Percentiles rank a stretch among this genome's conserved stretches.
Conservation (phyloP, 2,888 invertebrate species). For the Gari tellinella region DNA sequence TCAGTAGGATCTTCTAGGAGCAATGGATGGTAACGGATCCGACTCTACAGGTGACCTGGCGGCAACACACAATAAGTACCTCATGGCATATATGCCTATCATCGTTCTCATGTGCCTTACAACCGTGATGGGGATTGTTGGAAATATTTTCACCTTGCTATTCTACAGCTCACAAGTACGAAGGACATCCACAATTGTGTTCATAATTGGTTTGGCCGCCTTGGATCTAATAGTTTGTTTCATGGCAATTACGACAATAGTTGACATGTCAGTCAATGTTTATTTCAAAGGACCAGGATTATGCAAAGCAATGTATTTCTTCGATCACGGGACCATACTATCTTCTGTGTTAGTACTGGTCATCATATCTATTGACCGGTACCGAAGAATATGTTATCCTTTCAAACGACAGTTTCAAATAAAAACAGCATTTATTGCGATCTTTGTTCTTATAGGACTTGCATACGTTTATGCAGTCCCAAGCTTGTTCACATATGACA, state of each 20-base stretch:
- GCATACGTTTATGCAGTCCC: conserved; percentile 26
- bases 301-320: conserved; percentile 47
- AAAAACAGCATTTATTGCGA: conserved; percentile 10
- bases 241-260: conserved; percentile 18
- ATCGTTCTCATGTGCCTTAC: too few relatives aligned
- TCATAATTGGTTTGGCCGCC: conserved; percentile 33
- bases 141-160: conserved; percentile 37
- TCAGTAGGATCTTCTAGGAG: too few relatives aligned
- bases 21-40: too few relatives aligned
- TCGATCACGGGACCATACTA: conserved; percentile 42
- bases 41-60: too few relatives aligned
- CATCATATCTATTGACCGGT: conserved; percentile 39
- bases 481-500: conserved; percentile 33
- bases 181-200: conserved; percentile 22
- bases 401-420: conserved; percentile 28
- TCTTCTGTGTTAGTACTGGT: conserved; percentile 35
- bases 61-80: too few relatives aligned
- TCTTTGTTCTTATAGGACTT: conserved; percentile 2
- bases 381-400: conserved; percentile 43
- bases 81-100: too few relatives aligned
- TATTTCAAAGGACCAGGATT: conserved; percentile 12
- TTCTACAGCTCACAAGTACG: conserved; percentile 22
- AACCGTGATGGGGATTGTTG: conserved; percentile 28
- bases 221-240: conserved; percentile 37
- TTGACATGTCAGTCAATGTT: conserved; percentile 33